Evolutionary conservation across 2,797 vertebrate species (phyloP).

Genomic region (Halcyon chelicuti): DNA sequence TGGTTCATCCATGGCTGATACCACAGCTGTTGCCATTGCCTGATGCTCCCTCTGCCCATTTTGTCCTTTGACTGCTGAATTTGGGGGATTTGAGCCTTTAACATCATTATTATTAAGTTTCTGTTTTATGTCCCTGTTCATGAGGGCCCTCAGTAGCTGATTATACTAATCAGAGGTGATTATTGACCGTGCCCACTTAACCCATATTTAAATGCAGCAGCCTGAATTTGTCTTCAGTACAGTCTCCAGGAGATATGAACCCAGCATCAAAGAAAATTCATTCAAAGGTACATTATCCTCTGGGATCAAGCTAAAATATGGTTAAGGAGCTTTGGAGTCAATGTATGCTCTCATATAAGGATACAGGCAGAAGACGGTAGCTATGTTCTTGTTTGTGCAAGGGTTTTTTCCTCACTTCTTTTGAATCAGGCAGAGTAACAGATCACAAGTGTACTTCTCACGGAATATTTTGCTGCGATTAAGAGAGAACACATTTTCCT

Average conservation of each 20-base stretch:
- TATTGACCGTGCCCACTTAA: constrained; percentile 27
- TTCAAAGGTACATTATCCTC: not conserved
- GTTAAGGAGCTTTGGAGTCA: not conserved
- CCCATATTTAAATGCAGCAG: constrained; percentile 37
- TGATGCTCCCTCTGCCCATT: not conserved
- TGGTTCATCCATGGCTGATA: not conserved
- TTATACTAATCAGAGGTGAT: constrained; percentile 58
- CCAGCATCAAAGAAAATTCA: constrained; percentile 30
- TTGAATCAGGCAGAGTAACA: not conserved
- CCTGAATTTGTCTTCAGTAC: not conserved
- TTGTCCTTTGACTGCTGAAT: not conserved
- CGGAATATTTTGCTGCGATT: not conserved
- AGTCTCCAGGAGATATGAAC: not conserved
- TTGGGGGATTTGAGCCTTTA: not conserved
- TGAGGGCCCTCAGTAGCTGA: constrained; percentile 6
- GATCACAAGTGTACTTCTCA: not conserved
- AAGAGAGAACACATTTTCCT: not conserved
- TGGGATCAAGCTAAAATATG: not conserved
- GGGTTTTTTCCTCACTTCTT: not conserved
- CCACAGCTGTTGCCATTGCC: not conserved
- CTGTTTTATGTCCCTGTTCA: not conserved
- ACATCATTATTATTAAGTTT: not conserved
- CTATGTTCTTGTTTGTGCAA: not conserved
- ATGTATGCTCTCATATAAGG: not conserved
- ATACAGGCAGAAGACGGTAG: not conserved